Conservation (phyloP, 2,113 vertebrate genomes). For the Tragelaphus buxtoni region DNA sequence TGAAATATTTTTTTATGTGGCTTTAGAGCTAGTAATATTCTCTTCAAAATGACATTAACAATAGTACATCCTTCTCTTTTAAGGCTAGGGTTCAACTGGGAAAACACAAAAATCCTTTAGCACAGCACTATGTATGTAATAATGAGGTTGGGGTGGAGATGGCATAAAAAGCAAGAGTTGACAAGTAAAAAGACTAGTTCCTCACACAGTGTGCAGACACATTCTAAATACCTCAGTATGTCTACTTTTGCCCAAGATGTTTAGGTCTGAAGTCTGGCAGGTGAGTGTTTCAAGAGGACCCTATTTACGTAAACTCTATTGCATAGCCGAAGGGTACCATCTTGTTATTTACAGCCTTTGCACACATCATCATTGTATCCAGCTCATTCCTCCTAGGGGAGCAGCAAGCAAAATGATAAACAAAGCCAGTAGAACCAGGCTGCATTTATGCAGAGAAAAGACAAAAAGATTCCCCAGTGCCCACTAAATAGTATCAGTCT, state of each 20-base stretch:
- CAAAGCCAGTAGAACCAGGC: neutral
- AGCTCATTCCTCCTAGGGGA: neutral
- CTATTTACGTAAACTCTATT: neutral
- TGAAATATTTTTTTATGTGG: neutral
- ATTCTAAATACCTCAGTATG: neutral
- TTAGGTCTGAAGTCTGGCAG: neutral
- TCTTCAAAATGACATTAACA: neutral
- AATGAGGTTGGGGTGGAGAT: neutral
- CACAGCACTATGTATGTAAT: neutral
- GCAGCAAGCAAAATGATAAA: neutral
- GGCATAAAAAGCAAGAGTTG: neutral
- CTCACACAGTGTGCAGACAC: neutral
- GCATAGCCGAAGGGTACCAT: neutral
- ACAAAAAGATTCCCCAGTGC: neutral
- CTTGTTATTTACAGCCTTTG: neutral
- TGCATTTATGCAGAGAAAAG: neutral
- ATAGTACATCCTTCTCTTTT: neutral
- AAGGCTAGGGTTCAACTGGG: neutral
- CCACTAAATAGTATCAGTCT: neutral
- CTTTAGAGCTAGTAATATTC: neutral
- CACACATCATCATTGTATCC: neutral
- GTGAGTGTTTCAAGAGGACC: neutral
- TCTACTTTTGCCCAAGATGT: too few species aligned
- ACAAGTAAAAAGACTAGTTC: neutral
- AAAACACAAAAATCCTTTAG: neutral